These are phyloP conservation scores for Gorilla gorilla DNA, from an alignment of 2,113 vertebrate species.

Conservation along the genomic window DNA sequence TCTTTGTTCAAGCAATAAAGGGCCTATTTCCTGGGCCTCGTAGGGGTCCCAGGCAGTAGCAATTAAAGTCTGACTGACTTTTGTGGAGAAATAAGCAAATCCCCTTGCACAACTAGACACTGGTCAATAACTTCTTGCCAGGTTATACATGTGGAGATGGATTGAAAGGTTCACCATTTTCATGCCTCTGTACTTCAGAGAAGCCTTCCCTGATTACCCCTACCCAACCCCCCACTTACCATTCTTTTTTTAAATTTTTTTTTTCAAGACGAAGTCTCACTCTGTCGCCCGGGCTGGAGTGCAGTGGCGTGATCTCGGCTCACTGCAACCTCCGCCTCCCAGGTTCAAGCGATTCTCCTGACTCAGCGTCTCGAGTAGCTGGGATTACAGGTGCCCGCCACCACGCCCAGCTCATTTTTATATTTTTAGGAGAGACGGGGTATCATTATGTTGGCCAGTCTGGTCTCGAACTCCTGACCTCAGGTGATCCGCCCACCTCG, in stretches of 20 bases:
- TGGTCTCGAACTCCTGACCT: too few species aligned
- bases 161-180: not conserved
- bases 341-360: too few species aligned
- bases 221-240: not conserved
- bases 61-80: not conserved
- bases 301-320: too few species aligned
- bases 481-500: too few species aligned
- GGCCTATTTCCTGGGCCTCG: not conserved
- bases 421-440: too few species aligned
- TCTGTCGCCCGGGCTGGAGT: too few species aligned
- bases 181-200: not conserved
- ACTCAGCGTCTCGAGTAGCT: too few species aligned
- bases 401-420: too few species aligned
- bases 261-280: too few species aligned
- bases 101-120: not conserved
- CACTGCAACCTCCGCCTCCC: too few species aligned
- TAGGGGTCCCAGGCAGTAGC: not conserved
- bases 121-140: not conserved
- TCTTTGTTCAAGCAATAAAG: not conserved
- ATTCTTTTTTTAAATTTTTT: not conserved
- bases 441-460: too few species aligned
- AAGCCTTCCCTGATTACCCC: not conserved
- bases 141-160: not conserved
- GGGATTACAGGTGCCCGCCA: too few species aligned
- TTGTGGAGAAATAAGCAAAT: slow-evolving; percentile 22